These are phyloP conservation scores for Sarcophilus harrisii DNA, from an alignment of 2,797 vertebrate species.

Conservation along the genomic window DNA sequence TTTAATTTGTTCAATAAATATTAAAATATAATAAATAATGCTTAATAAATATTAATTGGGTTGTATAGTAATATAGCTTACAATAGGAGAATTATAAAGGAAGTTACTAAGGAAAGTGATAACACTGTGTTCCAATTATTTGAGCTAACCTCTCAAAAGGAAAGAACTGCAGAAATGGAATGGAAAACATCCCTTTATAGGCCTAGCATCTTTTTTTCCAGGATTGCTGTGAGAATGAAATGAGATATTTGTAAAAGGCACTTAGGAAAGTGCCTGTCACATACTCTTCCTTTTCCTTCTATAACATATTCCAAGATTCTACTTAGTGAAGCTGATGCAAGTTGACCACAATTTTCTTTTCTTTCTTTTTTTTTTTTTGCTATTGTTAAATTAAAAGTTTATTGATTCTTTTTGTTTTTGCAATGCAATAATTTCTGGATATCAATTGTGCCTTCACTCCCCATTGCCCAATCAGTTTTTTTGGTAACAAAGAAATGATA, in stretches of 20 bases:
- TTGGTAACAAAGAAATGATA: neutral
- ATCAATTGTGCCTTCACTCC: neutral
- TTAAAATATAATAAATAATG: too few relatives aligned
- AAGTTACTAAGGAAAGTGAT: neutral
- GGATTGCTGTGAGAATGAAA: neutral
- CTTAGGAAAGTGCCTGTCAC: neutral
- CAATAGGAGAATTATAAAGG: neutral
- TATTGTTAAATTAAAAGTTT: neutral
- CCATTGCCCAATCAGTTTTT: neutral
- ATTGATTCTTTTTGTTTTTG: neutral
- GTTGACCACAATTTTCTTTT: neutral
- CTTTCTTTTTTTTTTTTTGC: neutral
- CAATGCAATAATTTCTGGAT: neutral
- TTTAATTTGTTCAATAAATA: neutral
- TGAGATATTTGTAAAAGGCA: neutral
- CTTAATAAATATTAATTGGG: neutral
- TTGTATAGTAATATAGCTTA: neutral
- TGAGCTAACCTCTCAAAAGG: neutral
- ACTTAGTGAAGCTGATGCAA: neutral
- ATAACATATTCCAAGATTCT: neutral
- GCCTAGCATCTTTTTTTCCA: neutral
- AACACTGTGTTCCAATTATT: neutral
- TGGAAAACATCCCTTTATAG: neutral
- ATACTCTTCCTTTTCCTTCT: neutral
- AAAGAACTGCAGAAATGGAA: neutral